These are phyloP conservation scores for Portevinia maculata DNA, from an alignment of 2,888 invertebrate genomes.

Conservation along the genomic window DNA sequence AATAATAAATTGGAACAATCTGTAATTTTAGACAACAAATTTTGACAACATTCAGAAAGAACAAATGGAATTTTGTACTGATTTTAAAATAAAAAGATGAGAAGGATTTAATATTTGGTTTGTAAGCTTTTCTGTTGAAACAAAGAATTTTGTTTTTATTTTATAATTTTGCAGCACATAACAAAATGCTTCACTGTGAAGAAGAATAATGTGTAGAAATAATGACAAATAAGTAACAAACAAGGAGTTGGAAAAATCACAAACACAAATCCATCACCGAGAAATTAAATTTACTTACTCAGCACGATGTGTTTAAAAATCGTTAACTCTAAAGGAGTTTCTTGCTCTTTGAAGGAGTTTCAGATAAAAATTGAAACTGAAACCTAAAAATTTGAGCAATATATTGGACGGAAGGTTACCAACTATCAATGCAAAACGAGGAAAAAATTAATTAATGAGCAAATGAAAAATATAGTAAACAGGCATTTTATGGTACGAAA, in stretches of 20 bases:
- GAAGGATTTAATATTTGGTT: conserved; percentile 2
- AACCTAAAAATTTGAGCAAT: too few relatives aligned
- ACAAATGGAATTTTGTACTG: conserved; percentile 3
- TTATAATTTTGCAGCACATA: conserved; percentile 7
- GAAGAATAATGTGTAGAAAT: background rate
- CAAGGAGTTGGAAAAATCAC: background rate
- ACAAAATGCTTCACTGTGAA: background rate
- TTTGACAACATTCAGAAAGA: conserved; percentile 48
- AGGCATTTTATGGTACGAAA: too few relatives aligned
- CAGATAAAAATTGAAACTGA: too few relatives aligned
- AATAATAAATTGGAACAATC: conserved; percentile 3
- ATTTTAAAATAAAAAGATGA: conserved; percentile 18
- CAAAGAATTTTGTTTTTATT: background rate
- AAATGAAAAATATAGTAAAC: too few relatives aligned
- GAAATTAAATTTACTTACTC: conserved; percentile 17
- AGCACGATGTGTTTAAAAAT: background rate
- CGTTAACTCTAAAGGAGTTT: too few relatives aligned
- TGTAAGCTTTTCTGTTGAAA: conserved; percentile 36
- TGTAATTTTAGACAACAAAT: conserved; percentile 5
- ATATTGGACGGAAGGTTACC: too few relatives aligned
- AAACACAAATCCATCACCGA: conserved; percentile 10
- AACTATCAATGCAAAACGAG: too few relatives aligned
- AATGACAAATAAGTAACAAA: background rate
- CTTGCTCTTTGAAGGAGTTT: too few relatives aligned
- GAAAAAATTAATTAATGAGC: too few relatives aligned